Base-by-base conservation (phyloP, 1,140 invertebrate genomes). In the Psilanteris sp. region DNA sequence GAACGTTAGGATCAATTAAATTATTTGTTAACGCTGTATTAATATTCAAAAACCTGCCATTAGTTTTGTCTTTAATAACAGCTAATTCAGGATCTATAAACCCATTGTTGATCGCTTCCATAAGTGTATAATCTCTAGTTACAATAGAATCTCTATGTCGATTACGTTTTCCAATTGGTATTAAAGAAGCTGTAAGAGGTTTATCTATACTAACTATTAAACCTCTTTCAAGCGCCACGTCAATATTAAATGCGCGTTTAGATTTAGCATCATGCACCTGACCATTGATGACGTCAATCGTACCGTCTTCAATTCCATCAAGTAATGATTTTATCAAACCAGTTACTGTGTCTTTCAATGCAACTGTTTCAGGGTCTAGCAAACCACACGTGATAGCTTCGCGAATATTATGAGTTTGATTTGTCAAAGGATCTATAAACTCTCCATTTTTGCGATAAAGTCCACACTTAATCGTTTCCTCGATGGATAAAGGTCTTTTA, bases 401-500 rank as follows among this genome's bases (percentile, higher is more conserved):
- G 11, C 89, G 88, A 1, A 96, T 80, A 80, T 95, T 92, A 27
- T 94, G 83, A 76, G 90, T 92, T 77, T 93, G 92, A 14, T 93
- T 94, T 4, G 90, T 90, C 10, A 86, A 87, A 1, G 95, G 94
- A 89, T 96, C 94, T 5, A 93, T 90, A 77, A 97, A 93, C 83
- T 93, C 92, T 13, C 95, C 95, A 18, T 91, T 93, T 64, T 95
- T 92, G 0, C 92, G 90, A 79, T 95, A 96, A 4, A 97, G 88
- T 37, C 92, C 90, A 80, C 93, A 94, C 43, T 91, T 91, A 3
- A 97, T 90, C 7, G 94, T 92, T 79, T 96, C 93, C 82, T 96
- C 93, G 0, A 98, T 81, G 11, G 92, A 91, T 4, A 96, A 78
- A 5, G 93, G 91, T 79, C 91, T 92, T 20, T 90, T 91, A 26